Evolutionary conservation across 2,797 vertebrate species (phyloP), one percentile per base, ranked within the genome.

Genomic region (Danio tinwini): DNA sequence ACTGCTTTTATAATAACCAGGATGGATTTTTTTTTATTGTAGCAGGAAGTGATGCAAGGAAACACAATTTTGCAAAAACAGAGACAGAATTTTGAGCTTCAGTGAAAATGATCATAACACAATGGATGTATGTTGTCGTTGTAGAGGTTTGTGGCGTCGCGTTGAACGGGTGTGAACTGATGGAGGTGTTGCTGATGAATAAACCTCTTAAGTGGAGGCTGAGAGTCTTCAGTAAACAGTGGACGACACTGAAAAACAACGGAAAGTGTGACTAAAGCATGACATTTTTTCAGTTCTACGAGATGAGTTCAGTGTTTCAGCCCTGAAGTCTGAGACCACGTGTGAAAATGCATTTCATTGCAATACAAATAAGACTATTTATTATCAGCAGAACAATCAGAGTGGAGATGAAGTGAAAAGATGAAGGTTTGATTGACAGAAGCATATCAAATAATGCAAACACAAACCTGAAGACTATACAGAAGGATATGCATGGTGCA

Each of bases 221-320:
- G 14, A 16, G 42, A 63, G 59, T 76, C 82, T 81, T 88, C 80
- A 89, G 85, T 87, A 89, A 75, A 87, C 82, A 71, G 71, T 78
- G 56, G 86, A 85, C 2, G 88, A 88, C 13, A 89, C 88, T 89
- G 80, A 29, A 49, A 76, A 81, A 84, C 19, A 79, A 65, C 14
- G 69, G 50, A 73, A 80, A 73, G 8, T 56, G n/a, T 73, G 69
- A 80, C 21, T 80, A 55, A 0, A 55, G 2, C 2, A 0, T 64
- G 39, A n/a, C 67, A 64, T 72, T 72, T 62, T 8, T 0, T 64
- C 16, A 74, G 14, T 39, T 67, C 40, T 19, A 11, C 49, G 29
- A 19, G 52, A 40, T 13, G 37, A 53, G 16, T 17, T 17, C 29
- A 1, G 12, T 39, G 56, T 59, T 59, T 59, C 56, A 59, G 3